Percentiles rank a stretch among this genome's conserved stretches.
Conservation (phyloP, 2,888 invertebrate species). For the Sinopyrophorus schimmeli region DNA sequence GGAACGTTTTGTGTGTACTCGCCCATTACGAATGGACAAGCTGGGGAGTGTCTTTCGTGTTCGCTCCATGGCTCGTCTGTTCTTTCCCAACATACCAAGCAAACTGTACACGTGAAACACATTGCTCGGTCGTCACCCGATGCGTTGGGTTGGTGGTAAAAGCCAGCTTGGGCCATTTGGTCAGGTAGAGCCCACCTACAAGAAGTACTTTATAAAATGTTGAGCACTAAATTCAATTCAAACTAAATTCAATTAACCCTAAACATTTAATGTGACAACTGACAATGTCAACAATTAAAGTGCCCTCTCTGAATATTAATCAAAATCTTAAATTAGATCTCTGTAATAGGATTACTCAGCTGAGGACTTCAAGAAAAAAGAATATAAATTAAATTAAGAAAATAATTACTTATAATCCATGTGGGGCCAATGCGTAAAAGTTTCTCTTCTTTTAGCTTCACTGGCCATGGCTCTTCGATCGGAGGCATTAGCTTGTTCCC, state of each 20-base stretch:
- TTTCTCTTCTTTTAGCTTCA: conserved; percentile 86
- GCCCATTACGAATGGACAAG: conserved; percentile 91
- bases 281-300: too few species aligned
- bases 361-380: too few species aligned
- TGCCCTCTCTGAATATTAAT: too few species aligned
- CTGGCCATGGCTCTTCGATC: conserved; percentile 81
- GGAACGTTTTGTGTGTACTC: conserved; percentile 96
- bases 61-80: conserved; percentile 98
- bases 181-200: conserved; percentile 91
- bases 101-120: conserved; percentile 95
- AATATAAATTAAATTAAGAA: conserved; percentile 5
- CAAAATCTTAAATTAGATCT: too few species aligned
- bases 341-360: too few species aligned
- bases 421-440: conserved; percentile 94
- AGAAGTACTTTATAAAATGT: conserved; percentile 26
- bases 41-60: conserved; percentile 91
- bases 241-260: too few species aligned
- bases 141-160: conserved; percentile 90
- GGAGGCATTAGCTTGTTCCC: conserved; percentile 55
- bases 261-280: too few species aligned
- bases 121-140: conserved; percentile 92
- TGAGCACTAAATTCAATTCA: background rate
- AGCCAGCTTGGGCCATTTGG: conserved; percentile 96
- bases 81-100: conserved; percentile 95
- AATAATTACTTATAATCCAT: conserved; percentile 86